Conservation (phyloP, 2,888 invertebrate species). For the Oscheius onirici region DNA sequence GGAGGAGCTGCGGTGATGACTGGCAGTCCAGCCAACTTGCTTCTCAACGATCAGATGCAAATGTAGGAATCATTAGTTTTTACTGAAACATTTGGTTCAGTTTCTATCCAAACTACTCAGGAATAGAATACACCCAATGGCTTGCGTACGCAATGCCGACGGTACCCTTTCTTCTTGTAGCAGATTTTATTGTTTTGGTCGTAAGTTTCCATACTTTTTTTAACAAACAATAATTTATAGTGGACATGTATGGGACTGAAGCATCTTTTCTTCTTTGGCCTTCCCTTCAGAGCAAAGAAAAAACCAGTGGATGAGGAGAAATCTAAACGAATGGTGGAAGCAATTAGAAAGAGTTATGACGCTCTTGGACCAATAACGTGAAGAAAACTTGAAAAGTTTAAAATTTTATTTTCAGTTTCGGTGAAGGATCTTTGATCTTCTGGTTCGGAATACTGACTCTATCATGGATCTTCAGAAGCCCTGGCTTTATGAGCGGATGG, state of each 20-base stretch:
- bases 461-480: constrained; percentile 24
- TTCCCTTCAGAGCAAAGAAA: background rate
- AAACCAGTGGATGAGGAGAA: background rate
- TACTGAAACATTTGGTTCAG: background rate
- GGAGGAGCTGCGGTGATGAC: constrained; percentile 54
- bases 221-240: background rate
- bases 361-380: constrained; percentile 1
- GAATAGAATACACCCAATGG: constrained; percentile 18
- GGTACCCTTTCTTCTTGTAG: constrained; percentile 4
- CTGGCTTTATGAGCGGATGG: constrained; percentile 33
- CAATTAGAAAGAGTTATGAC: background rate
- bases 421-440: constrained; percentile 13
- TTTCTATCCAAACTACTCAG: constrained; percentile 7
- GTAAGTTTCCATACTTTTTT: background rate
- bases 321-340: background rate
- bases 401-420: constrained; percentile 1
- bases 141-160: constrained; percentile 16
- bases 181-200: constrained; percentile 8
- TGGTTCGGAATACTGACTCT: constrained; percentile 22
- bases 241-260: constrained; percentile 10
- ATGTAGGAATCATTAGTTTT: background rate
- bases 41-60: constrained; percentile 17
- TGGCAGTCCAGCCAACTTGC: constrained; percentile 50
- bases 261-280: constrained; percentile 3
- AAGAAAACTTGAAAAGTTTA: background rate